Percentiles rank a stretch among this genome's conserved stretches.
Evolutionary conservation across 2,888 invertebrate species (phyloP).

Genomic region (Cephus runcator): DNA sequence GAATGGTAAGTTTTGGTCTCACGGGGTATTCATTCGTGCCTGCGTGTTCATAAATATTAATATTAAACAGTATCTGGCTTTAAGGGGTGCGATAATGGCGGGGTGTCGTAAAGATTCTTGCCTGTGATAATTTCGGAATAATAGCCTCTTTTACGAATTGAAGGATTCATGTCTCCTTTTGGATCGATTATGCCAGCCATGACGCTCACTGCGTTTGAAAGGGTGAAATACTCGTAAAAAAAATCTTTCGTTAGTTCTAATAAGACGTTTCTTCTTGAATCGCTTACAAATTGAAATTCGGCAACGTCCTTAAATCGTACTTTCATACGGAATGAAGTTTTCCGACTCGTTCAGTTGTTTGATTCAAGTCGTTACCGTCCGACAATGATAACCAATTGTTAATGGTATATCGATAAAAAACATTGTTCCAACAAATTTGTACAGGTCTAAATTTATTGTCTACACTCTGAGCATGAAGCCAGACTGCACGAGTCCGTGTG

Average conservation of each 20-base stretch:
- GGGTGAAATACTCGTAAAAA: background rate
- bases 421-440: no score
- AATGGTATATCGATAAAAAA: no score
- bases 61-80: slow-evolving; percentile 67
- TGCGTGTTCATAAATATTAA: slow-evolving; percentile 51
- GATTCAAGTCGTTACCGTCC: background rate
- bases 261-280: background rate
- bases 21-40: slow-evolving; percentile 31
- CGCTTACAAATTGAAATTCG: background rate
- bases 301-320: background rate
- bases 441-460: no score
- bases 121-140: slow-evolving; percentile 73
- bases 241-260: background rate
- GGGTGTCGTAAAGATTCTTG: slow-evolving; percentile 62
- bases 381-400: no score
- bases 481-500: no score
- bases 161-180: background rate
- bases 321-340: background rate
- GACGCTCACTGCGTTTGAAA: background rate
- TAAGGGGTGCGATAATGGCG: slow-evolving; percentile 49
- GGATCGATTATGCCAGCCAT: background rate
- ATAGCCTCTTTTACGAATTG: slow-evolving; percentile 67
- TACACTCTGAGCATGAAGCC: no score
- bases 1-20: slow-evolving; percentile 18
- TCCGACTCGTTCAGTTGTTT: background rate